A percentile compares a stretch with the other conserved stretches of the same genome.
These are phyloP conservation scores for Lamellibrachia columna DNA, from an alignment of 2,888 invertebrate species.

Conservation along the genomic window DNA sequence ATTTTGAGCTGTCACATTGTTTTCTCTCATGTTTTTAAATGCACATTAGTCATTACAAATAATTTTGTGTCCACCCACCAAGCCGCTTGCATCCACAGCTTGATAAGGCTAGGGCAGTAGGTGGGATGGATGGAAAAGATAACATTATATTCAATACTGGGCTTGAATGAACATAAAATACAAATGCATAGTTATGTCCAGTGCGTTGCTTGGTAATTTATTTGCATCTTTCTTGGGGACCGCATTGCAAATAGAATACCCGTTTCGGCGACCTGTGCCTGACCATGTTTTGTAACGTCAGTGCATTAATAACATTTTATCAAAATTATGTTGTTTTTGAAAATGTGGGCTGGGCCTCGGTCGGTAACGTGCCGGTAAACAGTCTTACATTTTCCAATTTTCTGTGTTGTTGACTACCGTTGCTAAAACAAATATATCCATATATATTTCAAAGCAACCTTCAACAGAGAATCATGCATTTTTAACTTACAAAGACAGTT, in stretches of 20 bases:
- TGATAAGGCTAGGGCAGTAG: background rate
- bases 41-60: background rate
- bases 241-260: background rate
- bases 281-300: background rate
- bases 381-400: background rate
- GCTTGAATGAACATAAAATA: no score
- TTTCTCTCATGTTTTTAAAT: background rate
- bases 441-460: background rate
- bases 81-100: background rate
- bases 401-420: background rate
- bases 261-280: background rate
- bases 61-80: background rate
- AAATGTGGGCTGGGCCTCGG: constrained; percentile 29
- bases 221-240: background rate
- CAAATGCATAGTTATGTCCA: no score
- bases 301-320: background rate
- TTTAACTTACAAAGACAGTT: background rate
- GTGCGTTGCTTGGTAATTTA: background rate
- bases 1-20: no score
- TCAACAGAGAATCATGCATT: constrained; percentile 16
- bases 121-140: background rate
- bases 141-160: background rate
- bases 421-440: background rate
- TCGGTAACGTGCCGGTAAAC: background rate
- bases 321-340: background rate